Conservation (phyloP, 2,113 vertebrate species). For the Lophius piscatorius region DNA sequence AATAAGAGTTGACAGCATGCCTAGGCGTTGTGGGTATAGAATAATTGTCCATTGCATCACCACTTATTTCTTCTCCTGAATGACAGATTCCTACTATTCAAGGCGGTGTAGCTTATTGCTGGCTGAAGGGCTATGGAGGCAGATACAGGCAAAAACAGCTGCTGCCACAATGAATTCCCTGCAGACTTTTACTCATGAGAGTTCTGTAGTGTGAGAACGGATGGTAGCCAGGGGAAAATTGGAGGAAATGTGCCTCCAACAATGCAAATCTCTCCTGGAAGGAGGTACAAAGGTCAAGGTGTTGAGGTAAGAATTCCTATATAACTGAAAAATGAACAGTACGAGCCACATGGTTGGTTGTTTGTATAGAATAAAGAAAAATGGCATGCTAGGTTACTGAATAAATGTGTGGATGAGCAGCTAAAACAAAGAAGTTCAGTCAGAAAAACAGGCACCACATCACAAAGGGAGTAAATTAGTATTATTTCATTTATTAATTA, state of each 20-base stretch:
- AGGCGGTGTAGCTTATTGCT: neutral
- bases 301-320: slow-evolving; percentile 33
- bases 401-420: too few species aligned
- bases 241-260: slow-evolving; percentile 63
- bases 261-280: slow-evolving; percentile 37
- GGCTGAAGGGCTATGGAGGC: neutral
- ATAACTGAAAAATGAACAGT: slow-evolving; percentile 7
- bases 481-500: too few species aligned
- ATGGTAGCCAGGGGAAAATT: slow-evolving; percentile 54
- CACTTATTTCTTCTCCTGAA: neutral
- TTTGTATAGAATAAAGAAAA: too few species aligned
- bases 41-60: neutral
- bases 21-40: too few species aligned
- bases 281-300: slow-evolving; percentile 32
- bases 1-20: too few species aligned
- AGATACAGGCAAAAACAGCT: slow-evolving; percentile 30
- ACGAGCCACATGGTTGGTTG: too few species aligned
- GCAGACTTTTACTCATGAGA: slow-evolving; percentile 22
- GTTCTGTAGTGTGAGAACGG: slow-evolving; percentile 57
- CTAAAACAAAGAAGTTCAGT: too few species aligned
- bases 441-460: too few species aligned
- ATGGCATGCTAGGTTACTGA: too few species aligned
- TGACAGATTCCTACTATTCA: neutral
- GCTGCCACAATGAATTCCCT: slow-evolving; percentile 49
- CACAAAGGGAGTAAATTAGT: too few species aligned